Evolutionary conservation across 2,797 vertebrate genomes (phyloP).

Genomic region (Gallinago stenura): DNA sequence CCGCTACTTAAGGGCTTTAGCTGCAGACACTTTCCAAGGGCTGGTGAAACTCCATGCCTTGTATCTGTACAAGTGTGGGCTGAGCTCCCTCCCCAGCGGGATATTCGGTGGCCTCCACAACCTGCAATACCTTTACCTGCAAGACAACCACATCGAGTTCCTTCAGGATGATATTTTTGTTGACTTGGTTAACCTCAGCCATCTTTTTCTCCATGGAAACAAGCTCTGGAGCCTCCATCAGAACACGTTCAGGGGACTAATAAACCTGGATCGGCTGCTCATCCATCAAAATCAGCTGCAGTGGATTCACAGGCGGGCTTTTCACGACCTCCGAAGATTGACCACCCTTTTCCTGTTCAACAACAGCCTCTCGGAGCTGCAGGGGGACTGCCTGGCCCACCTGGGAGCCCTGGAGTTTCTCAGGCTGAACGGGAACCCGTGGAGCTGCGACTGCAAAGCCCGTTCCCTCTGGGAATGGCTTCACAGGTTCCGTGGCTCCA

Average conservation of each 20-base stretch:
- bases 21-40: conserved; percentile 95
- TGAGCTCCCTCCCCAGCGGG: conserved; percentile 90
- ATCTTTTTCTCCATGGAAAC: conserved; percentile 98
- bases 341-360: conserved; percentile 98
- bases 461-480: conserved; percentile 97
- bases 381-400: conserved; percentile 90
- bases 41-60: conserved; percentile 92
- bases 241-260: conserved; percentile 93
- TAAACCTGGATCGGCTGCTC: conserved; percentile 93
- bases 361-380: conserved; percentile 92
- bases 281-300: conserved; percentile 96
- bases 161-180: conserved; percentile 95
- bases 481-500: conserved; percentile 92
- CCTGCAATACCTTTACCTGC: conserved; percentile 97
- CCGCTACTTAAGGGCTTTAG: conserved; percentile 90
- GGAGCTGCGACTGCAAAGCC: conserved; percentile 94
- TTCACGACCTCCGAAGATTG: conserved; percentile 93
- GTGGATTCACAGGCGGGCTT: conserved; percentile 92
- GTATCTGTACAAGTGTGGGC: conserved; percentile 95
- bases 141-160: conserved; percentile 97
- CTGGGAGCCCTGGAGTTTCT: conserved; percentile 93
- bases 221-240: conserved; percentile 94
- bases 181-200: conserved; percentile 97
- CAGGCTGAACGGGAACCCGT: conserved; percentile 96
- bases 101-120: conserved; percentile 94